These are phyloP conservation scores for Heliocidaris erythrogramma DNA, from an alignment of 35 echinoderm and acorn worm genomes.

Conservation along the genomic window DNA sequence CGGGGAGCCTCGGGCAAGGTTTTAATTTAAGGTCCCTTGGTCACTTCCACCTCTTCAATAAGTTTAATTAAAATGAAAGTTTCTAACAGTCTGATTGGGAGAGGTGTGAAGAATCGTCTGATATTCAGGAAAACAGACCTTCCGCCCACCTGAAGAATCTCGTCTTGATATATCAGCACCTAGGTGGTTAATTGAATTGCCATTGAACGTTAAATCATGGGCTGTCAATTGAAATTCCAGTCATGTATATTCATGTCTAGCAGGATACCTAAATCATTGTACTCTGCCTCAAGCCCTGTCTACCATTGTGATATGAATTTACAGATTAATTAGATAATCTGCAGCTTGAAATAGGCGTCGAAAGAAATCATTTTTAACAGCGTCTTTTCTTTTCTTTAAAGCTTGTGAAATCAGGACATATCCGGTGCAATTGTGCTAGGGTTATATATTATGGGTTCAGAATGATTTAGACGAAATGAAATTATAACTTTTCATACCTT, in stretches of 20 bases:
- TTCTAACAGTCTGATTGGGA: not conserved
- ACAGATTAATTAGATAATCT: not conserved
- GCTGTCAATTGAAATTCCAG: not conserved
- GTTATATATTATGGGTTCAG: no score
- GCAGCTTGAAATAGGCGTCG: not conserved
- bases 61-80: not conserved
- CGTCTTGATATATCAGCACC: not conserved
- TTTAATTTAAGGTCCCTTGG: not conserved
- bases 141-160: not conserved
- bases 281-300: not conserved
- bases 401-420: no score
- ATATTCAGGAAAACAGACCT: not conserved
- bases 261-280: not conserved
- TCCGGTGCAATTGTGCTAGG: no score
- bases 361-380: not conserved
- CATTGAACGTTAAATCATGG: not conserved
- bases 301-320: not conserved
- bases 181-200: not conserved
- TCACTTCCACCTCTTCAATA: not conserved
- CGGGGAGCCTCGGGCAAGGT: slow-evolving; percentile 20
- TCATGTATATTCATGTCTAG: not conserved
- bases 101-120: not conserved
- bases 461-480: no score
- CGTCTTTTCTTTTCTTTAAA: no score
- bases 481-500: no score